phyloP scores from a whole-genome alignment of 1,140 invertebrate genomes.

The Apis florea region DNA sequence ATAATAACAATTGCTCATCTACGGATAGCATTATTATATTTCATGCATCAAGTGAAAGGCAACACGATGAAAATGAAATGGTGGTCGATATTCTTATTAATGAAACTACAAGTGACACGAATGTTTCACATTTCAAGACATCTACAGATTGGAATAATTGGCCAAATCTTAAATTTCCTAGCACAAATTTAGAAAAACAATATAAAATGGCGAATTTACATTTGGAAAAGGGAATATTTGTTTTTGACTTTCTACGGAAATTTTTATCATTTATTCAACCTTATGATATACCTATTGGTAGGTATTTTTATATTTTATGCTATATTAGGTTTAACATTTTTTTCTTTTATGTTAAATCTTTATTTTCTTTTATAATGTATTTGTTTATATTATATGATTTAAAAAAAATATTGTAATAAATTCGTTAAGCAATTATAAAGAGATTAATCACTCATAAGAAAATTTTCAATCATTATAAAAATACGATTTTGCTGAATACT shows the following conservation, averaged over 20 bases:
- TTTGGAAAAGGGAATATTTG: slow-evolving; percentile 79
- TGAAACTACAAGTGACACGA: slow-evolving; percentile 60
- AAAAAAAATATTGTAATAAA: no score
- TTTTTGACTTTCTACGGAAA: slow-evolving; percentile 81
- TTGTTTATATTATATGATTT: no score
- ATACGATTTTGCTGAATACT: no score
- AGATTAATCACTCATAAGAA: no score
- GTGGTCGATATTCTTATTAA: slow-evolving; percentile 32
- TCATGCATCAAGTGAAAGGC: slow-evolving; percentile 50
- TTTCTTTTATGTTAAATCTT: no score
- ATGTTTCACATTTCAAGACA: slow-evolving; percentile 71
- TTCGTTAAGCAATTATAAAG: no score
- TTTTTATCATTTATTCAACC: slow-evolving; percentile 82
- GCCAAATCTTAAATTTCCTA: slow-evolving; percentile 74
- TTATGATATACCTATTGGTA: slow-evolving; percentile 81
- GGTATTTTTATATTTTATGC: not conserved
- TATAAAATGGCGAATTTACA: slow-evolving; percentile 81
- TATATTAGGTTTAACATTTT: not conserved
- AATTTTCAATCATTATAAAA: no score
- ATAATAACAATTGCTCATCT: slow-evolving; percentile 64
- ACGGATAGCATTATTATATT: slow-evolving; percentile 66
- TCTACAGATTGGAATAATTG: slow-evolving; percentile 67
- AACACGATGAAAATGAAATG: slow-evolving; percentile 15
- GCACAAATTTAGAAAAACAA: slow-evolving; percentile 63
- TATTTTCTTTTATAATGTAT: no score